Percentiles rank a stretch among this genome's conserved stretches.
Evolutionary conservation across 2,888 invertebrate genomes (phyloP).

Genomic region (Esperia sulphurella): DNA sequence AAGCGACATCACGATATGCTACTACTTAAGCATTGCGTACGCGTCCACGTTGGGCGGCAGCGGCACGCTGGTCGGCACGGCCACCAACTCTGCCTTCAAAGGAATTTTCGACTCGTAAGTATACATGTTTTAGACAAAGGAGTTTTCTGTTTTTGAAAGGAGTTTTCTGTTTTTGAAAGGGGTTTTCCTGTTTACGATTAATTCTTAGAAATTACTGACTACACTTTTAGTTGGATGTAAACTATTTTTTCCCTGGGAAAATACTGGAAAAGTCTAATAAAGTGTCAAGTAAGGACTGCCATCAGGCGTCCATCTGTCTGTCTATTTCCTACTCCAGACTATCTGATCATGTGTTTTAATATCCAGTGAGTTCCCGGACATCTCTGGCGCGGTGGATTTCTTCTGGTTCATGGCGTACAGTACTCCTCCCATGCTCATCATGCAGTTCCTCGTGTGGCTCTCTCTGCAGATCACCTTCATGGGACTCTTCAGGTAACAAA

Average conservation of each 20-base stretch:
- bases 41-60: constrained; percentile 90
- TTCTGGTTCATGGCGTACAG: constrained; percentile 93
- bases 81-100: constrained; percentile 92
- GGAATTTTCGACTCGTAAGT: constrained; percentile 85
- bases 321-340: no score
- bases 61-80: constrained; percentile 88
- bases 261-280: no score
- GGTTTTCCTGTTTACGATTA: no score
- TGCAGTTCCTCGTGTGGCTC: constrained; percentile 86
- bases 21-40: constrained; percentile 89
- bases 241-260: no score
- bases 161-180: no score
- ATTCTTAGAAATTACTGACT: no score
- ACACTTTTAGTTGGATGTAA: no score
- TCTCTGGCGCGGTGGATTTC: constrained; percentile 82
- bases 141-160: no score
- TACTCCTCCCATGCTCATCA: constrained; percentile 89
- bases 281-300: no score
- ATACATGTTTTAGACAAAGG: no score
- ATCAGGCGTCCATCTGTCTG: no score
- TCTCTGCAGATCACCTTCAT: constrained; percentile 90
- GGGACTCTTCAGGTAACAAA: constrained; percentile 83
- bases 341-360: not conserved
- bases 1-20: constrained; percentile 86
- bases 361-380: constrained; percentile 71